Percentiles rank a stretch among this genome's conserved stretches.
phyloP scores from a whole-genome alignment of 35 echinoderm and acorn worm species.

The Ophioderma brevispina region DNA sequence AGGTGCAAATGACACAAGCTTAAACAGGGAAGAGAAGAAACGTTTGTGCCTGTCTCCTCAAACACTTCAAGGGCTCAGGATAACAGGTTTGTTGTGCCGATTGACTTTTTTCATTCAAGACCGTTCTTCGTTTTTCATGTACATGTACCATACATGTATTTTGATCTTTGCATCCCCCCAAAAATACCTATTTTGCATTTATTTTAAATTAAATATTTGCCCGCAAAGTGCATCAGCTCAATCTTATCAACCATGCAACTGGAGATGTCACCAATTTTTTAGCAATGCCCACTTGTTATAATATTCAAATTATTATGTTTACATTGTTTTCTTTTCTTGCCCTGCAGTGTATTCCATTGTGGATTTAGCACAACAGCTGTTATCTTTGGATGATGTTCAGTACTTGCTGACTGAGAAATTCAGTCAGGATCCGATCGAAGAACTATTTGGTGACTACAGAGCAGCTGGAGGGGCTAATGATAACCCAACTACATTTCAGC shows the following conservation, averaged over 20 bases:
- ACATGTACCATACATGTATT: too few species aligned
- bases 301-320: background rate
- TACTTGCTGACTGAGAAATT: constrained; percentile 33
- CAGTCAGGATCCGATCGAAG: constrained; percentile 35
- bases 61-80: background rate
- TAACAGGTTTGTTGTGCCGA: too few species aligned
- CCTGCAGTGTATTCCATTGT: constrained; percentile 31
- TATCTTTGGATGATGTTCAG: background rate
- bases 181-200: too few species aligned
- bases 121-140: too few species aligned
- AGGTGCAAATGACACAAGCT: background rate
- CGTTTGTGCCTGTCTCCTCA: background rate
- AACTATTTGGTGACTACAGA: constrained; percentile 22
- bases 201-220: too few species aligned
- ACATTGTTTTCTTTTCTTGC: background rate
- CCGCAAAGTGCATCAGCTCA: too few species aligned
- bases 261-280: too few species aligned
- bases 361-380: background rate
- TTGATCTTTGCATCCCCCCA: too few species aligned
- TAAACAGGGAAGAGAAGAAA: background rate
- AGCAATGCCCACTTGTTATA: background rate
- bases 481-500: background rate
- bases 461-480: constrained; percentile 17
- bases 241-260: too few species aligned
- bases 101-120: too few species aligned